Conservation (phyloP, 2,888 invertebrate genomes). For the Scaptomyza caliginosa region DNA sequence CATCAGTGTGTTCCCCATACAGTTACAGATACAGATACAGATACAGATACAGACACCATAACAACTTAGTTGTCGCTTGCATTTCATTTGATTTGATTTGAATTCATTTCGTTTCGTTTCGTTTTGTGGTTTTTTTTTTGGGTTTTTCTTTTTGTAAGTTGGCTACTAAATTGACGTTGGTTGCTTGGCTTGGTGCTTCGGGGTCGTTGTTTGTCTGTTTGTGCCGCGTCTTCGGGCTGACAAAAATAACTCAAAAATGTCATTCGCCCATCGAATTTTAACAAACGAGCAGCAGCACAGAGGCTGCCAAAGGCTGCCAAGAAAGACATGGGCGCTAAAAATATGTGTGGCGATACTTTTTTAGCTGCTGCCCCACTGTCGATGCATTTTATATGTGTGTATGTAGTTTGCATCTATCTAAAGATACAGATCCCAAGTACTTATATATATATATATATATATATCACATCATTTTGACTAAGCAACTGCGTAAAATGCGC, state of each 20-base stretch:
- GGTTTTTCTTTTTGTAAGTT: constrained; percentile 28
- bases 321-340: constrained; percentile 71
- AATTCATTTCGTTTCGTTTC: constrained; percentile 23
- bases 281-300: constrained; percentile 70
- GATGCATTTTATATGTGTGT: constrained; percentile 61
- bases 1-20: not conserved
- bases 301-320: constrained; percentile 13
- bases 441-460: constrained; percentile 16
- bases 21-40: constrained; percentile 12
- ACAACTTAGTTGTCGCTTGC: constrained; percentile 71
- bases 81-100: constrained; percentile 55
- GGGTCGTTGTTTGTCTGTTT: constrained; percentile 10
- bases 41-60: constrained; percentile 41
- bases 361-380: constrained; percentile 66
- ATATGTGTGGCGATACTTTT: constrained; percentile 68
- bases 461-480: constrained; percentile 64
- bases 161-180: constrained; percentile 45
- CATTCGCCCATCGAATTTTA: constrained; percentile 82
- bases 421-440: constrained; percentile 37
- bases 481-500: constrained; percentile 77
- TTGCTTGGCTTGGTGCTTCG: constrained; percentile 7
- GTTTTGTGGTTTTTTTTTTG: constrained; percentile 8
- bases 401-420: constrained; percentile 57
- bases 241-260: constrained; percentile 81
- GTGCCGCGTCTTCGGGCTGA: constrained; percentile 52